phyloP scores from a whole-genome alignment of 2,888 invertebrate species.

The Amphipyra tragopoginis region DNA sequence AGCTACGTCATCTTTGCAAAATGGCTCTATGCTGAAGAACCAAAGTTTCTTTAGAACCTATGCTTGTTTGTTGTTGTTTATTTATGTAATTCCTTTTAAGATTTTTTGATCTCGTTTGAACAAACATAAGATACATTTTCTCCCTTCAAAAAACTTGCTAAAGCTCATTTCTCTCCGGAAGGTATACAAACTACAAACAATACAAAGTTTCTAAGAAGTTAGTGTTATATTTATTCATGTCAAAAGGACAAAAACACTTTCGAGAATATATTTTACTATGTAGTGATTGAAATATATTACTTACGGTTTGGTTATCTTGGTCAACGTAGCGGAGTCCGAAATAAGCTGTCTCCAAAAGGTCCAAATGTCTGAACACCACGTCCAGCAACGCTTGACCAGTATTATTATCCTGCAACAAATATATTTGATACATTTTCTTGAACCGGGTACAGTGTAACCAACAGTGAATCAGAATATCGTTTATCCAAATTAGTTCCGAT shows the following conservation, averaged over 20 bases:
- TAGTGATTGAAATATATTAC: constrained; percentile 64
- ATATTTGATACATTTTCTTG: not conserved
- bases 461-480: too few species aligned
- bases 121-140: not conserved
- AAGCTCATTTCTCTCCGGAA: constrained; percentile 6
- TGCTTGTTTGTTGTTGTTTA: constrained; percentile 16
- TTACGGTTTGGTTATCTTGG: constrained; percentile 97
- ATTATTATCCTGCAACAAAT: constrained; percentile 93
- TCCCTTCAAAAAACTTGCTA: constrained; percentile 1
- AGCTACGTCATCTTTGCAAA: constrained; percentile 40
- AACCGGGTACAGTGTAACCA: not conserved
- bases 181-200: constrained; percentile 1
- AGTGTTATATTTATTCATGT: not conserved
- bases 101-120: constrained; percentile 1
- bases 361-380: constrained; percentile 97
- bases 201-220: not conserved
- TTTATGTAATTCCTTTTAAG: constrained; percentile 4
- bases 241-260: not conserved
- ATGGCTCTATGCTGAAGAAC: constrained; percentile 28
- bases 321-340: constrained; percentile 98
- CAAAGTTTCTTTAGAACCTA: constrained; percentile 22
- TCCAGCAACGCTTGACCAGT: constrained; percentile 97
- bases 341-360: constrained; percentile 98
- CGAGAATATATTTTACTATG: not conserved
- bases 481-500: too few species aligned